Base-by-base conservation (phyloP, 2,888 invertebrate genomes). In the Acrobasis consociella region DNA sequence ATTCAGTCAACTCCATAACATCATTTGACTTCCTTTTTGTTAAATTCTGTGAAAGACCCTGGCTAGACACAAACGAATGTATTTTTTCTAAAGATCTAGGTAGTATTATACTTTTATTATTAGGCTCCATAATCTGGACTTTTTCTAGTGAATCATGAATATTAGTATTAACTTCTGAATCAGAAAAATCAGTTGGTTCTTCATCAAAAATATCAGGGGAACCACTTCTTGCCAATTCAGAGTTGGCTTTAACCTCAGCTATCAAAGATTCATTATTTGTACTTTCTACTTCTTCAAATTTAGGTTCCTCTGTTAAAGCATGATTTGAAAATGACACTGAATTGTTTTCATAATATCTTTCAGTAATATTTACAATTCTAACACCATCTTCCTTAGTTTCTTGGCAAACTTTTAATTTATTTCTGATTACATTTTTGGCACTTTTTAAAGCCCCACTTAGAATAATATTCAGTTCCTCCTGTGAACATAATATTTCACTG, bases 161-260 rank as follows among this genome's bases (percentile, higher is more conserved):
- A 60, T 22, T 42, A 10, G 9, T 49, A 49, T 5, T 13, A 52
- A 17, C 9, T 39, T 42, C 60, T 17, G 15, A 9, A 53, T 70
- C 69, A 58, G 74, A 62, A 16, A 83, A 70, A 39, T 72, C 67
- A 50, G 77, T 75, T 0, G 71, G 67, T 71, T 92, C 92, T 77
- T 92, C 92, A 77, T 88, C 93, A 85, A 93, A 93, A 53, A 93
- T 71, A 74, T 93, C 93, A 60, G 93, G 93, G 3, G 93, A 93
- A 66, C 70, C 69, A 71, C 90, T 85, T 77, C 91, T 85, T 31
- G 56, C 55, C 46, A 50, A 37, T 58, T 55, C 53, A 62, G 66
- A 46, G 67, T 3, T 11, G 11, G 5, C 17, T 46, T 42, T 16
- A 2, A 31, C 31, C 7, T 31, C 31, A 31, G 13, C 9, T 38